Evolutionary conservation across 2,797 vertebrate genomes (phyloP).

Genomic region (Remorina albescens): DNA sequence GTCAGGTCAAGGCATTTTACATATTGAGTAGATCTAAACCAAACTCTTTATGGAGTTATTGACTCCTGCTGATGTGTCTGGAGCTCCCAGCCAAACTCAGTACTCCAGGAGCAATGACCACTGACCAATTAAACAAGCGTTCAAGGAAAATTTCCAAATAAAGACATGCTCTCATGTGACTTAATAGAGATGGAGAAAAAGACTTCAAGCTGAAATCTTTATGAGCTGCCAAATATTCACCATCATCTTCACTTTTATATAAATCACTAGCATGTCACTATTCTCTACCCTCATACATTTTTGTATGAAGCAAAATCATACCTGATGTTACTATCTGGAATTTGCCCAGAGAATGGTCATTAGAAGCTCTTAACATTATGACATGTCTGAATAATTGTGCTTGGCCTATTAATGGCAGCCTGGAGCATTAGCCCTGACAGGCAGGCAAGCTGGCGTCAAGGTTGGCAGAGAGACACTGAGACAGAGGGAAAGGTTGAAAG

Average conservation of each 20-base stretch:
- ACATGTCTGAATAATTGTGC: constrained; percentile 38
- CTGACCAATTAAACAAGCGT: too few relatives aligned
- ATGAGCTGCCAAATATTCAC: too few relatives aligned
- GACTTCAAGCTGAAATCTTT: too few relatives aligned
- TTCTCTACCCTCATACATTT: background rate
- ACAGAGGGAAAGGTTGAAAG: constrained; percentile 20
- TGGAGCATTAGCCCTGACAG: constrained; percentile 50
- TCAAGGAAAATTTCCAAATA: too few relatives aligned
- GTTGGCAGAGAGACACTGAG: constrained; percentile 53
- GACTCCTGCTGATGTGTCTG: too few relatives aligned
- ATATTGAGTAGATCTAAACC: too few relatives aligned
- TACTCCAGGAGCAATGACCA: too few relatives aligned
- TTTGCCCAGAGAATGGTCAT: constrained; percentile 37
- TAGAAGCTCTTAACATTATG: constrained; percentile 36
- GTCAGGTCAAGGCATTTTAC: too few relatives aligned
- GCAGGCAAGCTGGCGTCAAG: constrained; percentile 53
- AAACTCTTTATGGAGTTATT: too few relatives aligned
- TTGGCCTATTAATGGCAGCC: constrained; percentile 45
- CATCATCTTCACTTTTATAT: background rate
- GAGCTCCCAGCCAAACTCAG: too few relatives aligned
- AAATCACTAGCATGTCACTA: background rate
- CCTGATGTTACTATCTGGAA: background rate
- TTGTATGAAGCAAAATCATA: constrained; percentile 14
- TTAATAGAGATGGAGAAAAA: too few relatives aligned
- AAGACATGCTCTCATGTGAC: too few relatives aligned